Evolutionary conservation across 2,888 invertebrate genomes (phyloP), one percentile per base, ranked within the genome.

Genomic region (Polydrusus cervinus): DNA sequence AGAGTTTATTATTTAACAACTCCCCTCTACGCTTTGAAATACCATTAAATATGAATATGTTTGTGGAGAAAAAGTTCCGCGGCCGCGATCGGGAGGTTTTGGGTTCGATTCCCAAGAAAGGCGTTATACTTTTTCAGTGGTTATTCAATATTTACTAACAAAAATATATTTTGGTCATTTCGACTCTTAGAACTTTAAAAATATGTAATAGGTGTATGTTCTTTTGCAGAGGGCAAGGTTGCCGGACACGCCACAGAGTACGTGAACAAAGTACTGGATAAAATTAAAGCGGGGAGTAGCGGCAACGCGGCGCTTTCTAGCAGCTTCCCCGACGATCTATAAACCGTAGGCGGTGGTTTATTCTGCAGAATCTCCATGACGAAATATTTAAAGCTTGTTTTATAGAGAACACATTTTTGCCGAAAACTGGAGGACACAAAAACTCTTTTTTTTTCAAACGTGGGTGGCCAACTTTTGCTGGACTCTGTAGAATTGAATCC

Each of bases 161-260:
- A 25, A 25, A 3, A 5, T 25, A 25, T 25, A 5, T 25, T 1
- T 25, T 25, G 1, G 5, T 3, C 25, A 9, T 18, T 47, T 16
- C 47, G 8, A 16, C 47, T 16, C 8, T 47, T 5, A 9, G 47
- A 47, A 14, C 16, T 25, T 25, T 43, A 6, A 14, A 40, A 45
- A 45, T 25, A 64, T 64, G n/a, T 64, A 45, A 64, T 34, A 40
- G 43, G 45, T 43, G 18, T 25, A 43, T n/a, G 9, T 49, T 30
- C 81, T 51, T 70, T 89, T 91, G 70, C 90, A 95, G 97, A 94
- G 88, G 88, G 94, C 67, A 93, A 92, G 89, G 95, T 98, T 85
- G 98, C 97, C 65, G 97, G 96, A 67, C 92, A 94, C 82, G 94
- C 97, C 61, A 96, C 97, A 11, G 97, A 97, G 82, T 98, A 95